A percentile compares a stretch with the other conserved stretches of the same genome.
Conservation (phyloP, 1,140 invertebrate genomes). For the Pararge aegeria region DNA sequence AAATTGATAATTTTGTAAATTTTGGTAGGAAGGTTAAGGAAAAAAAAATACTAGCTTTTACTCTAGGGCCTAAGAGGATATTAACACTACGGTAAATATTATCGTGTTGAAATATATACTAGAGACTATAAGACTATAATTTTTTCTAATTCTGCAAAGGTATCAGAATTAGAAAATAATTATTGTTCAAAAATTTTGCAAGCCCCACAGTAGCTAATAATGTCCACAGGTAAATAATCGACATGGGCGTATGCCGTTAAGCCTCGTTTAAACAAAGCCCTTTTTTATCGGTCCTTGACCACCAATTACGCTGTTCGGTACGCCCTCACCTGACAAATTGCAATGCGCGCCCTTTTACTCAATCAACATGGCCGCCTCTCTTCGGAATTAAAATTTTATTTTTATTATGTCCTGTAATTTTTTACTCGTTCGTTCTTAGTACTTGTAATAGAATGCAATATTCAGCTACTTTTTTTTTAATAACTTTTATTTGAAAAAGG, state of each 20-base stretch:
- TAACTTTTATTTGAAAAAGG: too few species aligned
- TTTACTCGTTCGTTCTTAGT: neutral
- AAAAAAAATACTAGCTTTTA: too few species aligned
- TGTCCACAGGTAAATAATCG: conserved; percentile 34
- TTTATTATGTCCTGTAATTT: conserved; percentile 7
- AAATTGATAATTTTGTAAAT: too few species aligned
- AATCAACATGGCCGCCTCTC: conserved; percentile 48
- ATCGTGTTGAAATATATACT: too few species aligned
- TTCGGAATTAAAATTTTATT: conserved; percentile 17
- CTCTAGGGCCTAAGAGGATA: too few species aligned
- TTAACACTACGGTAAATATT: too few species aligned
- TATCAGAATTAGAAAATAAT: too few species aligned
- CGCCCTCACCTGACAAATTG: conserved; percentile 68
- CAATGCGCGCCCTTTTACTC: conserved; percentile 39
- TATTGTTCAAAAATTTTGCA: neutral
- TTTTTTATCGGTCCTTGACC: conserved; percentile 57
- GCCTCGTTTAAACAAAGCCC: conserved; percentile 53
- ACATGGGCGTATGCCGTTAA: conserved; percentile 41
- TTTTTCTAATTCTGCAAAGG: too few species aligned
- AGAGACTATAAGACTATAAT: too few species aligned
- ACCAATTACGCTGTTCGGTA: conserved; percentile 58
- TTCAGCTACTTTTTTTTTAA: too few species aligned
- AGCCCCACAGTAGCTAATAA: conserved; percentile 4
- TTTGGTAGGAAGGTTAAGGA: too few species aligned
- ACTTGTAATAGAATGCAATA: too few species aligned